Evolutionary conservation across 2,113 vertebrate species (phyloP).

Genomic region (Pangasianodon hypophthalmus): DNA sequence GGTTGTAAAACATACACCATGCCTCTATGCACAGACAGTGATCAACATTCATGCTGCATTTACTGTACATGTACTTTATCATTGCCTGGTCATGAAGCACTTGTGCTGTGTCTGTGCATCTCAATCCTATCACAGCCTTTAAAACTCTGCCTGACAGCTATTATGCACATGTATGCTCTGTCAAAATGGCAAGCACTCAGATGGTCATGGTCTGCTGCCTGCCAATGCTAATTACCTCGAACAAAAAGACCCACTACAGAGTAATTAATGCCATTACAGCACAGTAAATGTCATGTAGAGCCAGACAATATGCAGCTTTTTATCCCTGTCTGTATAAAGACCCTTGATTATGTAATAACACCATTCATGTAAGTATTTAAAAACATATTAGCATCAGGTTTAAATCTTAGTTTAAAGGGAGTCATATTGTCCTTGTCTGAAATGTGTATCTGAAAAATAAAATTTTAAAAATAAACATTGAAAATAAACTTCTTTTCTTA

Average conservation of each 20-base stretch:
- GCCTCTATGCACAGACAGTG: background rate
- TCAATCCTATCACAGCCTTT: background rate
- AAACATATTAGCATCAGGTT: background rate
- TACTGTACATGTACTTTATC: constrained; percentile 2
- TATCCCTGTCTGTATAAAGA: constrained; percentile 2
- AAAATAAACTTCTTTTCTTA: no score
- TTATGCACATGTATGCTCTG: constrained; percentile 4
- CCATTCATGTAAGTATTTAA: background rate
- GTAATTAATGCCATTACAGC: constrained; percentile 23
- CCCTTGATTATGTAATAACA: constrained; percentile 32
- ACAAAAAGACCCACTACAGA: constrained; percentile 3
- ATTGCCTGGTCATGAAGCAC: background rate
- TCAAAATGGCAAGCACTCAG: constrained; percentile 24
- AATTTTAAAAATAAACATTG: no score
- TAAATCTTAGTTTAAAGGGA: background rate
- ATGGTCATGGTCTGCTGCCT: constrained; percentile 30
- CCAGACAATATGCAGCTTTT: background rate
- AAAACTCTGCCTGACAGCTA: constrained; percentile 20
- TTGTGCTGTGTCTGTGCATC: constrained; percentile 18
- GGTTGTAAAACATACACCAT: background rate
- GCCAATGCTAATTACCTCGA: constrained; percentile 28
- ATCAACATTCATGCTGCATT: background rate
- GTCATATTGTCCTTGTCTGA: background rate
- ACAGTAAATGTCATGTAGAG: constrained; percentile 8
- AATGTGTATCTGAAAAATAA: background rate